Conservation (phyloP, 2,797 vertebrate genomes). For the Neomorphus geoffroyi region DNA sequence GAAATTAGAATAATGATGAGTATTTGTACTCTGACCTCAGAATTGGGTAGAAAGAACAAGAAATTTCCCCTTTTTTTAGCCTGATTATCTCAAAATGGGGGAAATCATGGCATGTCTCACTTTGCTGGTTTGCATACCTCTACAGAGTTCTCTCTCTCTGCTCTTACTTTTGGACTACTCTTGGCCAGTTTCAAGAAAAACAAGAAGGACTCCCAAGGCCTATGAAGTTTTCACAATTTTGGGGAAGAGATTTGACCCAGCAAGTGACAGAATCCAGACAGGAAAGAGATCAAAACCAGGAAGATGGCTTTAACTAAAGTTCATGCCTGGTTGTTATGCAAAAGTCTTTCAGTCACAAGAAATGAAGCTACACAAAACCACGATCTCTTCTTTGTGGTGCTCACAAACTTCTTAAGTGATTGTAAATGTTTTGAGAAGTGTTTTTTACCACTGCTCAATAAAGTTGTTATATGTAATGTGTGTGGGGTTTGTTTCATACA, state of each 20-base stretch:
- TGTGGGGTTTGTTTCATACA: neutral
- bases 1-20: neutral
- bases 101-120: neutral
- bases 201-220: neutral
- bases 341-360: neutral
- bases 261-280: neutral
- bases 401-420: neutral
- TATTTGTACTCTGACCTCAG: neutral
- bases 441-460: constrained; percentile 29
- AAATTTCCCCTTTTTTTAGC: neutral
- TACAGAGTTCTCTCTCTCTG: neutral
- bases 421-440: constrained; percentile 28
- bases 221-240: neutral
- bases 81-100: neutral
- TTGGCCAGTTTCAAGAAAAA: neutral
- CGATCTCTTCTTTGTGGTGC: neutral
- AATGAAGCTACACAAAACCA: neutral
- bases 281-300: neutral
- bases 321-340: neutral
- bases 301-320: neutral
- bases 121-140: neutral
- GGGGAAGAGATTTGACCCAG: neutral
- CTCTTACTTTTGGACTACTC: neutral
- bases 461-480: neutral
- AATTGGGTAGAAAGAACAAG: neutral